Evolutionary conservation across 2,888 invertebrate species (phyloP).

Genomic region (Cyclophora albipunctata): DNA sequence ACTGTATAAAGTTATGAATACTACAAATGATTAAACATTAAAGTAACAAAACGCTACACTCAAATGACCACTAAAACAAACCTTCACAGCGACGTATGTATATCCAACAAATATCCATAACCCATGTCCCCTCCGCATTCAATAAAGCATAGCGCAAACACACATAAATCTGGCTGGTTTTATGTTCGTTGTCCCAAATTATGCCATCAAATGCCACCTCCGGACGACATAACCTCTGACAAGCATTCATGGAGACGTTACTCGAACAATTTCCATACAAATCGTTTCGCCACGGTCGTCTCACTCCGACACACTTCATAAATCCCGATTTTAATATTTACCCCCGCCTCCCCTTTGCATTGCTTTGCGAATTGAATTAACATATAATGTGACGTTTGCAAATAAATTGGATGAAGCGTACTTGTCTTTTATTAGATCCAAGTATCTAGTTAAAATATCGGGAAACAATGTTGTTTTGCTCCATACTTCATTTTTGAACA

Average conservation of each 20-base stretch:
- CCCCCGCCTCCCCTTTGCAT: conserved; percentile 34
- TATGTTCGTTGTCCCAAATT: conserved; percentile 64
- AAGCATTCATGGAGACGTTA: conserved; percentile 4
- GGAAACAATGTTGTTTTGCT: not conserved
- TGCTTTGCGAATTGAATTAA: conserved; percentile 24
- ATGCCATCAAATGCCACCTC: conserved; percentile 66
- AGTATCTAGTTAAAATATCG: not conserved
- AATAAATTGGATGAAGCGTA: conserved; percentile 3
- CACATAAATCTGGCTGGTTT: conserved; percentile 63
- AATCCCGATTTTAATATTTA: conserved; percentile 70
- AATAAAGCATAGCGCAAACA: conserved; percentile 57
- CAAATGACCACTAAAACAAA: too few species aligned
- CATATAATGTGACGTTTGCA: conserved; percentile 10
- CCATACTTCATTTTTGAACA: not conserved
- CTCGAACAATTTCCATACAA: conserved; percentile 62
- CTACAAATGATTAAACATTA: too few species aligned
- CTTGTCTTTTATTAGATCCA: not conserved
- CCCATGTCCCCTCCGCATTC: conserved; percentile 51
- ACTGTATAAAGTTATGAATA: too few species aligned
- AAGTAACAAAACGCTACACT: too few species aligned
- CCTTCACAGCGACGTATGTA: conserved; percentile 7
- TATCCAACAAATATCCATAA: conserved; percentile 38
- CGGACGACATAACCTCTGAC: conserved; percentile 31
- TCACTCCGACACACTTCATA: conserved; percentile 58
- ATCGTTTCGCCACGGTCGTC: conserved; percentile 59